Conservation (phyloP, 2,113 vertebrate genomes). For the human (Homo sapiens) region GRCh38 chr3:20468001-20468500, state of each 20-base stretch:
- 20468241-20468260: not conserved
- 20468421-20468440: not conserved
- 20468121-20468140: not conserved
- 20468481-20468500: not conserved
- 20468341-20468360: not conserved
- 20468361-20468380: not conserved
- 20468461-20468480: not conserved
- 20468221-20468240: not conserved
- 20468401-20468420: not conserved
- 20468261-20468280: not conserved
- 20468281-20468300: not conserved
- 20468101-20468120: not conserved
- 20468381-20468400: not conserved
- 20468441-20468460: not conserved
- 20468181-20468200: not conserved
- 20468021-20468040: not conserved
- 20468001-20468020: not conserved
- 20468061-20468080: not conserved
- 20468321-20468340: not conserved
- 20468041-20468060: not conserved
- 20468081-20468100: not conserved
- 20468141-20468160: not conserved
- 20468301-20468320: not conserved
- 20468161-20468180: not conserved
- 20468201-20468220: not conserved